phyloP scores from a whole-genome alignment of 2,888 invertebrate genomes.

The Heliconius ethilla region DNA sequence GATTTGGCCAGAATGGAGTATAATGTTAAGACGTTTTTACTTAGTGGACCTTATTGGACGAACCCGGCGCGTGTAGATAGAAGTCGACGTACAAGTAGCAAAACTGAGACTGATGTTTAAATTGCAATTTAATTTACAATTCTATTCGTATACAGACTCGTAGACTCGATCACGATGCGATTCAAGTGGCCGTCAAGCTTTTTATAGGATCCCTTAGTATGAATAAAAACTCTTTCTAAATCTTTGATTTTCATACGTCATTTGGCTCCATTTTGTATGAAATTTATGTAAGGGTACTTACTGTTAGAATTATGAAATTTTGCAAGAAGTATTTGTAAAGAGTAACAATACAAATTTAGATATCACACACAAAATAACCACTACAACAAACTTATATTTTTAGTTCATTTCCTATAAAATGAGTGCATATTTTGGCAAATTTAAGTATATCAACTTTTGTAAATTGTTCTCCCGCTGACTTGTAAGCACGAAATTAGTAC shows the following conservation, averaged over 20 bases:
- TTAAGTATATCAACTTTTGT: not conserved
- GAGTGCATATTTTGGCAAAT: not conserved
- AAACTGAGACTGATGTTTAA: slow-evolving; percentile 82
- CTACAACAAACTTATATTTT: too few relatives aligned
- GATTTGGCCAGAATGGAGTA: slow-evolving; percentile 88
- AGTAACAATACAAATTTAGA: too few relatives aligned
- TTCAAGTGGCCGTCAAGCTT: not conserved
- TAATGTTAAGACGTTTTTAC: slow-evolving; percentile 88
- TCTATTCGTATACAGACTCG: not conserved
- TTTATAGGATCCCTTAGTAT: not conserved
- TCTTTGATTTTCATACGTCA: too few relatives aligned
- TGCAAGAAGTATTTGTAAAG: too few relatives aligned
- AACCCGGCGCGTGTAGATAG: slow-evolving; percentile 60
- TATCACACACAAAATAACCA: too few relatives aligned
- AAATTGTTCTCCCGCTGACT: not conserved
- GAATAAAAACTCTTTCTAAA: too few relatives aligned
- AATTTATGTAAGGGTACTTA: too few relatives aligned
- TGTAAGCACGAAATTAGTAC: not conserved
- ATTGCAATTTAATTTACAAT: not conserved
- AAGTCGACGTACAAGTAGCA: slow-evolving; percentile 78
- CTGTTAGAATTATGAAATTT: too few relatives aligned
- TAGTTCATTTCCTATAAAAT: not conserved
- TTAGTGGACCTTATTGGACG: slow-evolving; percentile 80
- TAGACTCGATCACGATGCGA: not conserved
- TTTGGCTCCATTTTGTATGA: too few relatives aligned